Percentiles rank a stretch among this genome's conserved stretches.
phyloP scores from a whole-genome alignment of 1,140 invertebrate genomes.

The Drosophila insularis region DNA sequence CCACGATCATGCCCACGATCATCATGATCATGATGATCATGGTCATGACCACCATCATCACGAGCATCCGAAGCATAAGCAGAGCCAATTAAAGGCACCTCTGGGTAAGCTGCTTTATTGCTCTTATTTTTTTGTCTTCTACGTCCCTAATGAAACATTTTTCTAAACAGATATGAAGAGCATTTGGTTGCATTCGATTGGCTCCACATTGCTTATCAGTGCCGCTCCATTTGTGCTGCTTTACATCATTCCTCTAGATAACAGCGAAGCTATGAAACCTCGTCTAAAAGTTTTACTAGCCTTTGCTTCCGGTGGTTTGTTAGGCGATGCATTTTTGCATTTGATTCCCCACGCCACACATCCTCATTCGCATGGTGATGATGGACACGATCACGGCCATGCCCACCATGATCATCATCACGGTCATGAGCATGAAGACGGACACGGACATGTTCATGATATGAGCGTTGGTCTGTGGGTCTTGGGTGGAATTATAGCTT shows the following conservation, averaged over 20 bases:
- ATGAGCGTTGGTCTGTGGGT: conserved; percentile 93
- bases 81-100: conserved; percentile 37
- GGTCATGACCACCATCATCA: conserved; percentile 34
- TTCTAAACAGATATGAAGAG: conserved; percentile 80
- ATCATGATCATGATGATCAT: conserved; percentile 28
- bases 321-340: conserved; percentile 98
- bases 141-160: conserved; percentile 4
- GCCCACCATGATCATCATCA: conserved; percentile 84
- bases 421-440: conserved; percentile 82
- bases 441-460: conserved; percentile 87
- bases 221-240: conserved; percentile 96
- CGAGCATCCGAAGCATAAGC: conserved; percentile 39
- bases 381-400: conserved; percentile 72
- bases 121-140: not conserved
- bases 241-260: conserved; percentile 96
- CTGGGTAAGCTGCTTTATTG: conserved; percentile 43
- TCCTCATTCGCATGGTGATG: conserved; percentile 84
- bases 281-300: conserved; percentile 92
- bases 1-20: conserved; percentile 37
- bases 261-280: conserved; percentile 91
- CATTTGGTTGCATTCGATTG: conserved; percentile 92
- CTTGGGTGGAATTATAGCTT: conserved; percentile 93
- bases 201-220: conserved; percentile 96
- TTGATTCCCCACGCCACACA: conserved; percentile 95
- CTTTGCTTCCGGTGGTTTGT: conserved; percentile 96